phyloP scores from a whole-genome alignment of 2,888 invertebrate genomes.

The Pycnomerus fuliginosus region DNA sequence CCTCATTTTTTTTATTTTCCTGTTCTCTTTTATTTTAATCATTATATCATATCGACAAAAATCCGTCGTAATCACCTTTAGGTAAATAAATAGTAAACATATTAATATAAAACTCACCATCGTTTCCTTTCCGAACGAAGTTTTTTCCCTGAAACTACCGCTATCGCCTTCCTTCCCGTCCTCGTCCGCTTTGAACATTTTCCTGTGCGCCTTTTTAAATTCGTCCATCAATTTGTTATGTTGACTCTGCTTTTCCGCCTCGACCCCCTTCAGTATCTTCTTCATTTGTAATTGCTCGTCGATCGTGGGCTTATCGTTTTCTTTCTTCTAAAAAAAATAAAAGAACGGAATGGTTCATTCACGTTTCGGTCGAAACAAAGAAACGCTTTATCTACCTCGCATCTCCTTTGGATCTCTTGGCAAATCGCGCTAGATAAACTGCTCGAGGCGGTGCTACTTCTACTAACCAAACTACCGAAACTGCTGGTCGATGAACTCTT shows the following conservation, averaged over 20 bases:
- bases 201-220: constrained; percentile 83
- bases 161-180: constrained; percentile 19
- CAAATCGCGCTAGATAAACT: constrained; percentile 69
- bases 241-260: constrained; percentile 65
- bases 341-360: too few species aligned
- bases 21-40: too few species aligned
- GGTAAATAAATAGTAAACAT: too few species aligned
- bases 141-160: background rate
- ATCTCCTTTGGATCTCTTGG: constrained; percentile 67
- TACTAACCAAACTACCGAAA: constrained; percentile 46
- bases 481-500: constrained; percentile 50
- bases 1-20: too few species aligned
- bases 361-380: too few species aligned
- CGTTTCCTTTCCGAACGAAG: constrained; percentile 11
- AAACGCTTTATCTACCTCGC: constrained; percentile 56
- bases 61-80: too few species aligned
- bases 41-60: too few species aligned
- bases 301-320: constrained; percentile 42
- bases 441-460: constrained; percentile 49
- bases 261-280: constrained; percentile 53
- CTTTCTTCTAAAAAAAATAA: constrained; percentile 39
- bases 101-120: constrained; percentile 11
- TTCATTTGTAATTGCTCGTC: constrained; percentile 51
- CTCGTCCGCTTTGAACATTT: constrained; percentile 68
- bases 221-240: constrained; percentile 84